Evolutionary conservation across 2,797 vertebrate species (phyloP).

Genomic region (Dryobates pubescens): DNA sequence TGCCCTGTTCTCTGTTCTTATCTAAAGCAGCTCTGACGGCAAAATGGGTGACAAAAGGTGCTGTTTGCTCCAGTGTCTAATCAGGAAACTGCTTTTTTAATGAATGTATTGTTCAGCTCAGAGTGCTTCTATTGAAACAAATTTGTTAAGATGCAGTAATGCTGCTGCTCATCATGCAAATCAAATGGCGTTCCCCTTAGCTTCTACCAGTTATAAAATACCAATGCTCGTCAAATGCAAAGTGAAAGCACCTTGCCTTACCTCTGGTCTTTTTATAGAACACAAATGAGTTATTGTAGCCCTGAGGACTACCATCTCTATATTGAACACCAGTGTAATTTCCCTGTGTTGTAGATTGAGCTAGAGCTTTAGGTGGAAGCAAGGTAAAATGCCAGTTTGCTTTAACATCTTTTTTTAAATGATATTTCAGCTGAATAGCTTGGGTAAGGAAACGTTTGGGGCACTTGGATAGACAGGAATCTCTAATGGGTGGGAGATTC

Average conservation of each 20-base stretch:
- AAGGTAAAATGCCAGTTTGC: neutral
- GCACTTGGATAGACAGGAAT: neutral
- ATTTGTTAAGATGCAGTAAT: constrained; percentile 13
- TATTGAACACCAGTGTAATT: neutral
- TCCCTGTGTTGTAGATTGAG: neutral
- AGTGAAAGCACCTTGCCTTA: constrained; percentile 41
- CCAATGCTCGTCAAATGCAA: constrained; percentile 13
- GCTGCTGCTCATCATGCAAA: constrained; percentile 42
- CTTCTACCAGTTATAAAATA: constrained; percentile 39
- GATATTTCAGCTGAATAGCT: neutral
- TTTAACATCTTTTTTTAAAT: neutral
- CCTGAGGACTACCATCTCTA: neutral
- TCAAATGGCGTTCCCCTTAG: constrained; percentile 38
- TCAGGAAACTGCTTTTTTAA: constrained; percentile 61
- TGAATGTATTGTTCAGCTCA: constrained; percentile 38
- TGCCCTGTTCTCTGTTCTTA: neutral
- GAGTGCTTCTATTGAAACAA: constrained; percentile 33
- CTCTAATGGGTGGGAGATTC: neutral
- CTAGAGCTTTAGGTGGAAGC: neutral
- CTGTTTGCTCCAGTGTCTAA: constrained; percentile 30
- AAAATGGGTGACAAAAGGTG: neutral
- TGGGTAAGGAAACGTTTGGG: neutral
- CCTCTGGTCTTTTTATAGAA: constrained; percentile 13
- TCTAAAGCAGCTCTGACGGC: neutral
- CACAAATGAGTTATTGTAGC: neutral